Evolutionary conservation across 2,113 vertebrate genomes (phyloP).

Genomic region (Boleophthalmus pectinirostris): DNA sequence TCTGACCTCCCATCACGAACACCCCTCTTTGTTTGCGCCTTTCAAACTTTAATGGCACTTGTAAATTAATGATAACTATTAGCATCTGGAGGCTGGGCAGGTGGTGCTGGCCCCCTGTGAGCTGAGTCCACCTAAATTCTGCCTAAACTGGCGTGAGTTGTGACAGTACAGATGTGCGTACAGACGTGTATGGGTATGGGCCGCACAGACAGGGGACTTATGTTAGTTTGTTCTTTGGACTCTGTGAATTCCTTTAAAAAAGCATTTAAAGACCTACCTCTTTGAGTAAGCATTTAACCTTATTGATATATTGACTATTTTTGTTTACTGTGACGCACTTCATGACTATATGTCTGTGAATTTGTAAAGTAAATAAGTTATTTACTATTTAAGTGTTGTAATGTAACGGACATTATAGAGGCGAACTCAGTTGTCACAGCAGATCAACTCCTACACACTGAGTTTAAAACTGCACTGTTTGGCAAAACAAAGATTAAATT

Average conservation of each 20-base stretch:
- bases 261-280: too few species aligned
- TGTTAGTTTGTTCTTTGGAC: background rate
- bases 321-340: too few species aligned
- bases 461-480: conserved; percentile 54
- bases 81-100: conserved; percentile 62
- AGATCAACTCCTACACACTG: conserved; percentile 51
- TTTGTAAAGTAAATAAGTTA: too few species aligned
- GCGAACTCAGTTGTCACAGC: conserved; percentile 56
- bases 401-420: background rate
- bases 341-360: too few species aligned
- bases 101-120: conserved; percentile 43
- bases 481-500: conserved; percentile 55
- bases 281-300: too few species aligned
- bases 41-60: conserved; percentile 66
- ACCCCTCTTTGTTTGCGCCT: conserved; percentile 65
- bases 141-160: conserved; percentile 49
- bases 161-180: conserved; percentile 10
- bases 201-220: background rate
- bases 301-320: too few species aligned
- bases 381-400: too few species aligned
- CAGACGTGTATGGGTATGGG: conserved; percentile 40
- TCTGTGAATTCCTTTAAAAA: too few species aligned
- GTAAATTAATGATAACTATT: conserved; percentile 75
- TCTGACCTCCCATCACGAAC: conserved; percentile 56
- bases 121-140: conserved; percentile 20